A percentile compares a stretch with the other conserved stretches of the same genome.
Evolutionary conservation across 1,140 invertebrate genomes (phyloP).

Genomic region (Aphelenchoides avenae): DNA sequence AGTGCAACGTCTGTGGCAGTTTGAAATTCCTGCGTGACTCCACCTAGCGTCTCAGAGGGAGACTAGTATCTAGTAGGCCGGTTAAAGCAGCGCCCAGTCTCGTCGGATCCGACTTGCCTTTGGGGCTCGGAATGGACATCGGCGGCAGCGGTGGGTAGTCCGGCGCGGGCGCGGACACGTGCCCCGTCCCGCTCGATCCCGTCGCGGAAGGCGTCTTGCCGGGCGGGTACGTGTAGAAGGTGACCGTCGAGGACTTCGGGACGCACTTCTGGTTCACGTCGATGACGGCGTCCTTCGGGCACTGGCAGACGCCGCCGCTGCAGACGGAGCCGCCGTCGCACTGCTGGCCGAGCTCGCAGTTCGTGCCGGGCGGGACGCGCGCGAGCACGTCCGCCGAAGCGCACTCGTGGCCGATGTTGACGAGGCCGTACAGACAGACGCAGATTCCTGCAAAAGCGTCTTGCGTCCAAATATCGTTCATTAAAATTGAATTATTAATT

Average conservation of each 20-base stretch:
- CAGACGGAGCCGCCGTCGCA: conserved; percentile 43
- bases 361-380: conserved; percentile 37
- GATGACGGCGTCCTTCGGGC: conserved; percentile 29
- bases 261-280: conserved; percentile 46
- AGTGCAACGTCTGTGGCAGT: too few species aligned
- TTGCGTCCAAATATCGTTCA: too few species aligned
- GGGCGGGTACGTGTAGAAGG: conserved; percentile 26
- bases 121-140: too few species aligned
- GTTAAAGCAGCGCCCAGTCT: too few species aligned
- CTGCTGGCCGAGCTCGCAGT: conserved; percentile 26
- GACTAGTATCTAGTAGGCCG: too few species aligned
- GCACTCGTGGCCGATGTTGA: conserved; percentile 46
- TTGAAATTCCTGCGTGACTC: too few species aligned
- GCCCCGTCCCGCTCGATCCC: not conserved
- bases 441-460: conserved; percentile 39
- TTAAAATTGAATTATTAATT: too few species aligned
- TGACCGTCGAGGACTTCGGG: conserved; percentile 5
- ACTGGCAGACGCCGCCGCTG: conserved; percentile 44
- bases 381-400: conserved; percentile 29
- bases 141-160: too few species aligned
- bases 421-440: conserved; percentile 39
- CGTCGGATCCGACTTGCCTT: too few species aligned
- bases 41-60: too few species aligned
- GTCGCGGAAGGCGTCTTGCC: too few species aligned
- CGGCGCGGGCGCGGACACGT: too few species aligned